A percentile compares a stretch with the other conserved stretches of the same genome.
These are phyloP conservation scores for Xestia xanthographa DNA, from an alignment of 2,888 invertebrate genomes.

Conservation along the genomic window DNA sequence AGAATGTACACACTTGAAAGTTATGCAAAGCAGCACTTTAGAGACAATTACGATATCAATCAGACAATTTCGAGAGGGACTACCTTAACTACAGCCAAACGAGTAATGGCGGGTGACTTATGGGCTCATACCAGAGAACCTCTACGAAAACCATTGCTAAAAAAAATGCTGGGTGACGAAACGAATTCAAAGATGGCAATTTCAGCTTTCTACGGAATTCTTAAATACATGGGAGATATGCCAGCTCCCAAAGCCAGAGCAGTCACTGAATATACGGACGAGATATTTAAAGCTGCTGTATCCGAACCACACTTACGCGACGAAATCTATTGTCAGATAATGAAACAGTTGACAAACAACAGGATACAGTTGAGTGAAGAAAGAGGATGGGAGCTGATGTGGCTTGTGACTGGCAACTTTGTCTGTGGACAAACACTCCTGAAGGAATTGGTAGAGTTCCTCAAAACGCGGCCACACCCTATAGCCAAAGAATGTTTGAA, in stretches of 20 bases:
- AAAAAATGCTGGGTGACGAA: slow-evolving; percentile 93
- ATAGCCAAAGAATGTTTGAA: slow-evolving; percentile 95
- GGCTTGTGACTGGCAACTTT: slow-evolving; percentile 96
- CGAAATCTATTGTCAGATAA: slow-evolving; percentile 98
- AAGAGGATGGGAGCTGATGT: slow-evolving; percentile 98
- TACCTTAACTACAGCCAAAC: slow-evolving; percentile 92
- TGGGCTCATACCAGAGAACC: slow-evolving; percentile 96
- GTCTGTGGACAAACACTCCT: slow-evolving; percentile 94
- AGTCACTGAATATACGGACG: slow-evolving; percentile 96
- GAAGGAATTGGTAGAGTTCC: slow-evolving; percentile 94
- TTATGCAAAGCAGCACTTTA: slow-evolving; percentile 96
- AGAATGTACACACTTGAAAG: slow-evolving; percentile 95
- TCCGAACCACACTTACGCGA: slow-evolving; percentile 95
- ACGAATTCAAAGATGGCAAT: slow-evolving; percentile 93
- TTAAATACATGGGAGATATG: slow-evolving; percentile 97
- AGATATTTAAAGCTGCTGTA: slow-evolving; percentile 95
- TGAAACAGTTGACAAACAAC: slow-evolving; percentile 98
- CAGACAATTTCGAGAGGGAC: slow-evolving; percentile 91
- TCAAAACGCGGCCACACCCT: slow-evolving; percentile 93
- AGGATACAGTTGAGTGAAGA: slow-evolving; percentile 96
- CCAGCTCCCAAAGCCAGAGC: slow-evolving; percentile 94
- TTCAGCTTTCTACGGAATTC: slow-evolving; percentile 93
- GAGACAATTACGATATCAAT: slow-evolving; percentile 87
- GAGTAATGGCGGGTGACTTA: slow-evolving; percentile 92
- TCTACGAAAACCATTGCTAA: slow-evolving; percentile 95